Evolutionary conservation across 2,113 vertebrate species (phyloP), one percentile per base, ranked within the genome.

Genomic region (Hystrix cristata): DNA sequence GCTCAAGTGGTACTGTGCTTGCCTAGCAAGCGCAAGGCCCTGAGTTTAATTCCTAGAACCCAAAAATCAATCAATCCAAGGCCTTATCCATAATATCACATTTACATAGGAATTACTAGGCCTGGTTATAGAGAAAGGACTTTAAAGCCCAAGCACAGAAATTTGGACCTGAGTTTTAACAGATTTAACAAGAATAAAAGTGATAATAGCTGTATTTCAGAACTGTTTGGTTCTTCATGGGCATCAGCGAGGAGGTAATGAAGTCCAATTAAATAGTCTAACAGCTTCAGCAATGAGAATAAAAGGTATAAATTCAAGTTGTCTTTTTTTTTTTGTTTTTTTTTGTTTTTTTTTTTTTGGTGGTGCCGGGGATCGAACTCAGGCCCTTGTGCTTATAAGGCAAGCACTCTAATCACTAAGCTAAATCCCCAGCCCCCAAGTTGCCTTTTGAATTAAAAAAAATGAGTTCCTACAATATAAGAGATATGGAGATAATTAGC

Each of bases 241-340:
- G 53, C n/a, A 11, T 80, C 18, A 57, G 34, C 53, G n/a, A 38
- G 53, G 53, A 80, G 19, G 51, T 80, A 80, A 21, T 9, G 12
- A 80, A 53, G 15, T n/a, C 78, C 21, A 59, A 90, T 15, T 59
- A 95, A 94, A 60, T 4, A 92, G 71, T 12, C 5, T 71, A 81
- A 55, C 5, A 94, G 74, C 11, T 90, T 93, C 57, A 85, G 57
- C 31, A 92, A 65, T 57, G 46, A 95, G 72, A 89, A 82, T 83
- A 11, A 78, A 94, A 92, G 53, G 53, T 14, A 90, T 67, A 90
- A 94, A 90, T 82, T 23, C 31, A 97, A 88, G 27, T 90, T 92
- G 96, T 25, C 78, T 93, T 87, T 60, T 92, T n/a, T n/a, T n/a
- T n/a, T n/a, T n/a, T n/a, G n/a, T n/a, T n/a, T n/a, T n/a, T n/a